Percentiles rank a stretch among this genome's conserved stretches.
These are phyloP conservation scores for Lithosia quadra DNA, from an alignment of 2,888 invertebrate species.

Conservation along the genomic window DNA sequence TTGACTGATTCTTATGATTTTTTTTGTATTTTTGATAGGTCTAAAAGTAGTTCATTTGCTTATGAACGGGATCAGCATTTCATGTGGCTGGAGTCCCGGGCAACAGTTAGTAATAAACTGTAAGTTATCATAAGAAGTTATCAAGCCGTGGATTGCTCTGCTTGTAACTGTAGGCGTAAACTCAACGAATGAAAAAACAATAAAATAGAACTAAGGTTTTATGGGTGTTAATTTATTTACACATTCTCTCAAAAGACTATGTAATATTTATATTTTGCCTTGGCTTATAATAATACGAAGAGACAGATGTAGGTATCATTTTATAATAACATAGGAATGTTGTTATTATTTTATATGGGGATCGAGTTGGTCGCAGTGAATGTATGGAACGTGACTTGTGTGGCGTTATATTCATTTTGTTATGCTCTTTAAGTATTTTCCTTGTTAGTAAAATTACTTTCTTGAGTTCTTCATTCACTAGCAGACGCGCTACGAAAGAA, in stretches of 20 bases:
- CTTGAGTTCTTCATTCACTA: slow-evolving; percentile 32
- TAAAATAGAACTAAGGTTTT: background rate
- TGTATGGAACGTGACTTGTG: slow-evolving; percentile 62
- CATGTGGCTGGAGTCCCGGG: too few species aligned
- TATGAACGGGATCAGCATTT: too few species aligned
- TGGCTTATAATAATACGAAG: slow-evolving; percentile 30
- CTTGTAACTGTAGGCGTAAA: background rate
- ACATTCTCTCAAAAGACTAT: background rate
- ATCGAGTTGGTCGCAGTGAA: slow-evolving; percentile 57
- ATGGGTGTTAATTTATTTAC: slow-evolving; percentile 11
- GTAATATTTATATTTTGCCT: slow-evolving; percentile 23
- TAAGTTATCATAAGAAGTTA: too few species aligned
- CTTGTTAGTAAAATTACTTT: slow-evolving; percentile 51
- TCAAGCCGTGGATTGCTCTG: background rate
- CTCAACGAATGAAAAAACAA: background rate
- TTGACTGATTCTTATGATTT: too few species aligned
- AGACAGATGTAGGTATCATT: slow-evolving; percentile 45
- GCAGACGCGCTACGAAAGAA: slow-evolving; percentile 3
- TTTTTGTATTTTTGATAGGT: too few species aligned
- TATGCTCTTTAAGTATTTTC: slow-evolving; percentile 43
- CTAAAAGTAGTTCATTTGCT: too few species aligned
- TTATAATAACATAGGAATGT: slow-evolving; percentile 46
- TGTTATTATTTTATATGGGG: slow-evolving; percentile 50
- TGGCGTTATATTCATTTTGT: slow-evolving; percentile 25
- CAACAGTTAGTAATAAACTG: too few species aligned